These are phyloP conservation scores for Anagyrus pseudococci DNA, from an alignment of 2,888 invertebrate genomes.

Conservation along the genomic window DNA sequence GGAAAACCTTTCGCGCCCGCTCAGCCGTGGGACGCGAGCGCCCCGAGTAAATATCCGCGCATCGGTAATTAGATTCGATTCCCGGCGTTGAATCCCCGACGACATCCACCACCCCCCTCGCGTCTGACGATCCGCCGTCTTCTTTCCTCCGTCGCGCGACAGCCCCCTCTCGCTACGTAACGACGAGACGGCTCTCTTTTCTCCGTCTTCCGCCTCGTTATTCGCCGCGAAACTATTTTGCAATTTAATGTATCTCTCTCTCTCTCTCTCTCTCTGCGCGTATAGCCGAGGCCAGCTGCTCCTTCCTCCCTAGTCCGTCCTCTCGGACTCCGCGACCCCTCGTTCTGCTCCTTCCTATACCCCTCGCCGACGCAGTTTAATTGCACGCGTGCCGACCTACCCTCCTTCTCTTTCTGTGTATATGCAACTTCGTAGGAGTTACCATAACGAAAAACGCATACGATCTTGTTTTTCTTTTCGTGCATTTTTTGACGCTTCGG, in stretches of 20 bases:
- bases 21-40: slow-evolving; percentile 10
- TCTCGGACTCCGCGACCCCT: background rate
- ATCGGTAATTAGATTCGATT: slow-evolving; percentile 55
- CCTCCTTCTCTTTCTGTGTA: no score
- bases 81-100: no score
- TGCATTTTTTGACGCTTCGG: background rate
- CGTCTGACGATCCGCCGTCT: background rate
- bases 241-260: slow-evolving; percentile 47
- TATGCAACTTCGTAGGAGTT: no score
- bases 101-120: no score
- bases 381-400: slow-evolving; percentile 32
- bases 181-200: no score
- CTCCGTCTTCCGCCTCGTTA: slow-evolving; percentile 47
- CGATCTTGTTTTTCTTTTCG: no score
- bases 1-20: slow-evolving; percentile 10
- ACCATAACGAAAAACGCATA: no score
- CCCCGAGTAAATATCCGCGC: slow-evolving; percentile 41
- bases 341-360: slow-evolving; percentile 5
- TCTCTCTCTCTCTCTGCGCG: slow-evolving; percentile 2
- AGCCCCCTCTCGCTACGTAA: no score
- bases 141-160: no score
- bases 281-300: background rate
- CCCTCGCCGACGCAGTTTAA: slow-evolving; percentile 31
- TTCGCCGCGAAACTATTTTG: slow-evolving; percentile 53
- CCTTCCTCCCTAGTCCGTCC: background rate